Conservation (phyloP, 1,140 invertebrate genomes). For the Drosophila erecta region DNA sequence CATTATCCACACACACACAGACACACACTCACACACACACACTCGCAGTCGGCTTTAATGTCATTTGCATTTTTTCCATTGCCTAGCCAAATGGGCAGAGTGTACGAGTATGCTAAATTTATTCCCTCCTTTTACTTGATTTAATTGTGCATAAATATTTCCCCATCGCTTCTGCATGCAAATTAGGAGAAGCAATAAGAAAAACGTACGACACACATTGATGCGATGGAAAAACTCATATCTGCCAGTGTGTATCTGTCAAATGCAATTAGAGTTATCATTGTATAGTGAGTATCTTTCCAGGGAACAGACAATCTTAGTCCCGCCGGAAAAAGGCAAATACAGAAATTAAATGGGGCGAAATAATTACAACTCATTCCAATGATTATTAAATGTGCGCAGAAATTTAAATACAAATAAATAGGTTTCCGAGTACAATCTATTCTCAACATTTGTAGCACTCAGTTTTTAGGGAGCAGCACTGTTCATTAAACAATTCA, state of each 20-base stretch:
- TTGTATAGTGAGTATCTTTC: conserved; percentile 16
- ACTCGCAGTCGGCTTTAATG: conserved; percentile 45
- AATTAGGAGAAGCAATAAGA: conserved; percentile 48
- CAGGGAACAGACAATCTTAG: no score
- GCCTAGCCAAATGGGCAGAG: conserved; percentile 50
- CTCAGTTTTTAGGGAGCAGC: no score
- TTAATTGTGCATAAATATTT: conserved; percentile 83
- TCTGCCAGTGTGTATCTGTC: conserved; percentile 3
- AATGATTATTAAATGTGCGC: no score
- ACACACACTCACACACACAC: conserved; percentile 10
- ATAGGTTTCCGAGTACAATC: no score
- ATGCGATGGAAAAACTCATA: conserved; percentile 12
- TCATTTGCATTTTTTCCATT: conserved; percentile 64
- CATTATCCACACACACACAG: conserved; percentile 49
- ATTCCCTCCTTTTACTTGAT: conserved; percentile 73
- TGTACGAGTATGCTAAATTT: conserved; percentile 42
- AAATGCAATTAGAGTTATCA: conserved; percentile 41
- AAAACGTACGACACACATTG: conserved; percentile 15
- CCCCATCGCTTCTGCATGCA: conserved; percentile 63
- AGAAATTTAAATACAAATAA: background rate
- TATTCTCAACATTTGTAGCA: no score
- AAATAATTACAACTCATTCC: no score
- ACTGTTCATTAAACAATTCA: no score
- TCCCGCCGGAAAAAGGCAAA: background rate
- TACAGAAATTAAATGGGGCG: no score